A percentile compares a stretch with the other conserved stretches of the same genome.
Evolutionary conservation across 2,888 invertebrate species (phyloP).

Genomic region (Limenitis arthemis): DNA sequence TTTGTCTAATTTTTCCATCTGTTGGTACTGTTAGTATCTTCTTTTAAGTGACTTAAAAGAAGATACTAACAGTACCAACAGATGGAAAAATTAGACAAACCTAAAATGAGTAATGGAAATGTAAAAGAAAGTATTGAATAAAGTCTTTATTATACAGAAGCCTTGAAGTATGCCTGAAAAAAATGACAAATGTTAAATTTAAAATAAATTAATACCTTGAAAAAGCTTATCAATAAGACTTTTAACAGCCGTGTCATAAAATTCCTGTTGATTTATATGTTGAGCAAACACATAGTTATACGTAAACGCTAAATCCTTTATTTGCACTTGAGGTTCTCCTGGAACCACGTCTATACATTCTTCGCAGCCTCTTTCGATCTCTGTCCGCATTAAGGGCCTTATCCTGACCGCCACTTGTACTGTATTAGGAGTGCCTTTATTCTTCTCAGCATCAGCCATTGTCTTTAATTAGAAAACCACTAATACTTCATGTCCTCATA

Average conservation of each 20-base stretch:
- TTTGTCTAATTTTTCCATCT: too few relatives aligned
- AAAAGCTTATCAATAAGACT: conserved; percentile 83
- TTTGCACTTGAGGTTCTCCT: conserved; percentile 78
- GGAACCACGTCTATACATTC: conserved; percentile 78
- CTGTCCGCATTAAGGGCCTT: conserved; percentile 82
- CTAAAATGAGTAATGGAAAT: too few relatives aligned
- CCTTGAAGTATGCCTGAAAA: too few relatives aligned
- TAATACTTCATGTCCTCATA: conserved; percentile 21
- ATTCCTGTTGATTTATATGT: conserved; percentile 77
- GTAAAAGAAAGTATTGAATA: too few relatives aligned
- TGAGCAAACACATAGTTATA: conserved; percentile 87
- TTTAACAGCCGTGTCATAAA: conserved; percentile 82
- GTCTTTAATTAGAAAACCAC: conserved; percentile 25
- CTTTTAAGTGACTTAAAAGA: too few relatives aligned
- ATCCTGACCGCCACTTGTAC: conserved; percentile 88
- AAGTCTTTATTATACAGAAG: too few relatives aligned
- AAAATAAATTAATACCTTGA: conserved; percentile 71
- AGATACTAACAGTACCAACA: too few relatives aligned
- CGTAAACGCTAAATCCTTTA: conserved; percentile 83
- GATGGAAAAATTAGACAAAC: too few relatives aligned
- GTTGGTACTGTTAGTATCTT: too few relatives aligned
- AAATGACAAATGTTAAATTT: background rate
- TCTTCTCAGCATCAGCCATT: conserved; percentile 51
- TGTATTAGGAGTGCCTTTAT: conserved; percentile 55
- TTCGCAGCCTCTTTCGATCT: conserved; percentile 82